A percentile compares a stretch with the other conserved stretches of the same genome.
Evolutionary conservation across 2,113 vertebrate species (phyloP).

Genomic region (Rhynchomys soricoides): DNA sequence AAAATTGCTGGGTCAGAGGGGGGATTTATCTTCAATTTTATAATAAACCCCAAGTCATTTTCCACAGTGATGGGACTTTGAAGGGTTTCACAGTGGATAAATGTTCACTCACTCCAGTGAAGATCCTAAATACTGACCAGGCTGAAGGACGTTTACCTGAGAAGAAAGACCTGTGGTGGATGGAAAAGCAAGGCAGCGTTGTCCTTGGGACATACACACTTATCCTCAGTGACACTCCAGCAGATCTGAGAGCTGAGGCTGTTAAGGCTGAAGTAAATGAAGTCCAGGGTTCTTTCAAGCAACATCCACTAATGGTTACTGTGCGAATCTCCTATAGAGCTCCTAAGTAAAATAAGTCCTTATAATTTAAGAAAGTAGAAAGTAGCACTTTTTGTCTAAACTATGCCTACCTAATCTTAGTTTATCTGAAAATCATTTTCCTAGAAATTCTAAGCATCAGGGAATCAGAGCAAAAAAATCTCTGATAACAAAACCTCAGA

Average conservation of each 20-base stretch:
- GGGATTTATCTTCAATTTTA: slow-evolving; percentile 24
- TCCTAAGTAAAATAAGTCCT: background rate
- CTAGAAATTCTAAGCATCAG: slow-evolving; percentile 15
- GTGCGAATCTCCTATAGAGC: background rate
- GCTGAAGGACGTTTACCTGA: slow-evolving; percentile 9
- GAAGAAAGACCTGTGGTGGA: background rate
- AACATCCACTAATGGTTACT: background rate
- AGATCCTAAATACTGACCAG: slow-evolving; percentile 4
- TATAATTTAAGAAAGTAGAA: background rate
- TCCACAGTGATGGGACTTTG: background rate
- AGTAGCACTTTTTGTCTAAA: background rate
- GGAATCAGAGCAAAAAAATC: background rate
- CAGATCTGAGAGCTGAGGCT: background rate
- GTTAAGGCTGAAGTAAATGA: background rate
- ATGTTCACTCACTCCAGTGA: background rate
- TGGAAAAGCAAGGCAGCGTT: background rate
- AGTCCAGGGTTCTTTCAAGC: background rate
- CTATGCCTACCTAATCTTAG: background rate
- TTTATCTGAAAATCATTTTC: background rate
- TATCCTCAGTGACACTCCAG: background rate
- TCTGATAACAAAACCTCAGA: background rate
- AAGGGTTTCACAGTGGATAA: slow-evolving; percentile 45
- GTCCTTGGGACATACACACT: background rate
- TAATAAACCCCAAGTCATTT: slow-evolving; percentile 1
- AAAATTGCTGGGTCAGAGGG: background rate